Evolutionary conservation across 35 echinoderm and acorn worm genomes (phyloP).

Genomic region (Anneissia japonica): DNA sequence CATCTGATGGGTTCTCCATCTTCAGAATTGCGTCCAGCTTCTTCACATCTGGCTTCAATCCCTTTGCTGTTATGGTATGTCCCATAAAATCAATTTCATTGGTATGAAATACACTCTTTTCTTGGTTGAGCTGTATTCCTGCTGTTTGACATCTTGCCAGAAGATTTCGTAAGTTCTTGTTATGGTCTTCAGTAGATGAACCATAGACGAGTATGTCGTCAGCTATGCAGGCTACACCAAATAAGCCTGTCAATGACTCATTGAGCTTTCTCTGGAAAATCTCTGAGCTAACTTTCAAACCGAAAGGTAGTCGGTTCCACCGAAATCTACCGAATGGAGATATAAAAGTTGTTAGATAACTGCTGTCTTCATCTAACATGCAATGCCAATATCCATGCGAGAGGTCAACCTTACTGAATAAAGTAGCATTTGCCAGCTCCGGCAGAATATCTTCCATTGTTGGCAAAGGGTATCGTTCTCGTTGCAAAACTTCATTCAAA

Average conservation of each 20-base stretch:
- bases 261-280: conserved; percentile 52
- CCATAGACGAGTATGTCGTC: conserved; percentile 62
- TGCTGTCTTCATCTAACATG: conserved; percentile 47
- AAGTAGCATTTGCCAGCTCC: conserved; percentile 53
- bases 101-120: conserved; percentile 34
- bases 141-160: conserved; percentile 33
- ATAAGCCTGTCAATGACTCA: neutral
- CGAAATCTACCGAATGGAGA: conserved; percentile 53
- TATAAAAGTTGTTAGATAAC: conserved; percentile 63
- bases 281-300: conserved; percentile 46
- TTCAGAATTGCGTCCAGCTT: conserved; percentile 41
- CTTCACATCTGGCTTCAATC: conserved; percentile 43
- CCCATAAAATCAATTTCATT: conserved; percentile 33
- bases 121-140: conserved; percentile 58
- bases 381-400: conserved; percentile 72
- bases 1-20: conserved; percentile 35
- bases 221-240: neutral
- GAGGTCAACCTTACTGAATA: conserved; percentile 46
- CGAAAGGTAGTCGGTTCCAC: conserved; percentile 76
- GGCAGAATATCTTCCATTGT: conserved; percentile 53
- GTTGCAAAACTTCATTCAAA: conserved; percentile 53
- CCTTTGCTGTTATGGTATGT: conserved; percentile 22
- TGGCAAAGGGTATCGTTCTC: conserved; percentile 47
- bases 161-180: conserved; percentile 45
- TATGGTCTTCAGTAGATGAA: conserved; percentile 33